Evolutionary conservation across 2,113 vertebrate genomes (phyloP).

Genomic region (Muntiacus muntjak): DNA sequence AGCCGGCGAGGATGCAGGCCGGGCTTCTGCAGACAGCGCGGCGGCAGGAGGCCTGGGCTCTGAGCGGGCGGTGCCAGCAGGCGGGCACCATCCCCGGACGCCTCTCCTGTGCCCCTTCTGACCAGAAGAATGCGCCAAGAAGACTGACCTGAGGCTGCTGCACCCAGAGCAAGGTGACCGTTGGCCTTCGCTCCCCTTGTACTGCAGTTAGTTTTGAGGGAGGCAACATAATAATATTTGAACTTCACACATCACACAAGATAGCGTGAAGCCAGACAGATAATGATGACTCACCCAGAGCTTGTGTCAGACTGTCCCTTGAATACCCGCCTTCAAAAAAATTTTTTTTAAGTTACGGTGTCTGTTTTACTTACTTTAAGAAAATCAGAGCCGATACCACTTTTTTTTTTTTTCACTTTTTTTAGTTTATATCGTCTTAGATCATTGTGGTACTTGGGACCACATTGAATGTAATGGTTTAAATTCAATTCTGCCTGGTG

Average conservation of each 20-base stretch:
- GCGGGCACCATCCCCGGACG: not conserved
- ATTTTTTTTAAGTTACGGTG: not conserved
- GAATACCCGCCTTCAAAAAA: not conserved
- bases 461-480: not conserved
- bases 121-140: not conserved
- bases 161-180: not conserved
- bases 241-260: not conserved
- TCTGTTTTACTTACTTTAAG: not conserved
- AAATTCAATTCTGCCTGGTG: not conserved
- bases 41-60: not conserved
- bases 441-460: not conserved
- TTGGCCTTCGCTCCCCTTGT: not conserved
- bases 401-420: not conserved
- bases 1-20: rapidly evolving
- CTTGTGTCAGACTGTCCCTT: not conserved
- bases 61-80: rapidly evolving
- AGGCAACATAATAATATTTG: not conserved
- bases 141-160: not conserved
- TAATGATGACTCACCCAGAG: not conserved
- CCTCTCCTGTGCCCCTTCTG: not conserved
- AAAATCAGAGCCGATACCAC: not conserved
- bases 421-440: not conserved
- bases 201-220: not conserved
- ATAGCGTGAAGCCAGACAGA: not conserved
- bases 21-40: rapidly evolving